Conservation (phyloP, 2,113 vertebrate genomes). For the Pelobates fuscus region DNA sequence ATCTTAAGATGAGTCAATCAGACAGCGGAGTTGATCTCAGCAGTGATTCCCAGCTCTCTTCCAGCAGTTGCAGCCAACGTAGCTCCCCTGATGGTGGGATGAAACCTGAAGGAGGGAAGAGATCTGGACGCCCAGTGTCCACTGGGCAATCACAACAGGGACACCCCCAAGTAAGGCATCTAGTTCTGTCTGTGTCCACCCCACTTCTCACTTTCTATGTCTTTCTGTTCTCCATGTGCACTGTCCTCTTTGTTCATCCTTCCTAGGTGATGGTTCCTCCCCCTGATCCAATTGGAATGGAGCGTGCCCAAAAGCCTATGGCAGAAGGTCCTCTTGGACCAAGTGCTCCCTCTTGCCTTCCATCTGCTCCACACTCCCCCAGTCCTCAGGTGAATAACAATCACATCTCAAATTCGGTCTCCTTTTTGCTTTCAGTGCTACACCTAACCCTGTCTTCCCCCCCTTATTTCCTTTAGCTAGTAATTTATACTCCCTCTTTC, state of each 20-base stretch:
- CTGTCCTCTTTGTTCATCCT: background rate
- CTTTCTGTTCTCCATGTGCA: background rate
- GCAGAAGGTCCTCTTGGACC: constrained; percentile 13
- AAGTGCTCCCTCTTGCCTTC: background rate
- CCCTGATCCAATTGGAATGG: constrained; percentile 67
- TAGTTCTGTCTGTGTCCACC: background rate
- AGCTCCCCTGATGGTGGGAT: constrained; percentile 70
- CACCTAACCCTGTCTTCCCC: background rate
- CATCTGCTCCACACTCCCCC: background rate
- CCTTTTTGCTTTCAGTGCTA: too few species aligned
- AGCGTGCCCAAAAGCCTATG: constrained; percentile 59
- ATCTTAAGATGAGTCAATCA: constrained; percentile 67
- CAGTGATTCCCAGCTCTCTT: constrained; percentile 71
- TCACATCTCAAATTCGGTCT: background rate
- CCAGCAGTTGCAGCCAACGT: constrained; percentile 69
- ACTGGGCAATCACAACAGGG: constrained; percentile 57
- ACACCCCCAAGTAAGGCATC: constrained; percentile 20
- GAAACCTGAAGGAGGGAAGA: constrained; percentile 58
- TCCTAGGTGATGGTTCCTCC: constrained; percentile 28
- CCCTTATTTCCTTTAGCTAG: background rate
- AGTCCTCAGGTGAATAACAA: constrained; percentile 13
- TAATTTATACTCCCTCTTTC: background rate
- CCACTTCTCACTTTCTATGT: background rate
- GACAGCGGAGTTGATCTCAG: constrained; percentile 74
- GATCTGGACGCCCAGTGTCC: constrained; percentile 51